These are phyloP conservation scores for Sweltsa coloradensis DNA, from an alignment of 1,140 invertebrate genomes.

Conservation along the genomic window DNA sequence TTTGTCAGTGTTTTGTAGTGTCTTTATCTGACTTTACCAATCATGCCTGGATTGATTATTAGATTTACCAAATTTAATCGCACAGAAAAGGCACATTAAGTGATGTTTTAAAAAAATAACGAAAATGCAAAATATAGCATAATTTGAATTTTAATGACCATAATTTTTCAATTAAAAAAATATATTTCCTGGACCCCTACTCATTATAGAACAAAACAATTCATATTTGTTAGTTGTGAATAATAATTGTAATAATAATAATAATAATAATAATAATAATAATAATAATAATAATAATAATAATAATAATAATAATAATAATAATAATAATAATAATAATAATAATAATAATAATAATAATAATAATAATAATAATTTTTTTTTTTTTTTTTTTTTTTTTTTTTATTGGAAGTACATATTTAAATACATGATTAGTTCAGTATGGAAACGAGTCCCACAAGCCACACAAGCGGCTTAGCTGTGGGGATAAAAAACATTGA, in stretches of 20 bases:
- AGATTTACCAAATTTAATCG: too few species aligned
- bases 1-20: too few species aligned
- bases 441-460: too few species aligned
- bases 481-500: too few species aligned
- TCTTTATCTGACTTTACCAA: too few species aligned
- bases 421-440: too few species aligned
- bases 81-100: not conserved
- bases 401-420: too few species aligned
- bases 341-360: too few species aligned
- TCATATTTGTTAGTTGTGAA: not conserved
- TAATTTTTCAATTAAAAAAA: not conserved
- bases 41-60: too few species aligned
- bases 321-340: slow-evolving; percentile 1
- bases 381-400: too few species aligned
- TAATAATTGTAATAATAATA: not conserved
- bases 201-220: not conserved
- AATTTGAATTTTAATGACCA: not conserved
- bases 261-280: not conserved
- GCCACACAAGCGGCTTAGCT: too few species aligned
- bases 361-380: too few species aligned
- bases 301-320: slow-evolving; percentile 1
- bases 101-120: not conserved
- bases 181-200: not conserved
- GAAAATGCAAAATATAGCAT: not conserved
- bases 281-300: slow-evolving; percentile 1